Base-by-base conservation (phyloP, 2,888 invertebrate species). In the Caenorhabditis angaria region DNA sequence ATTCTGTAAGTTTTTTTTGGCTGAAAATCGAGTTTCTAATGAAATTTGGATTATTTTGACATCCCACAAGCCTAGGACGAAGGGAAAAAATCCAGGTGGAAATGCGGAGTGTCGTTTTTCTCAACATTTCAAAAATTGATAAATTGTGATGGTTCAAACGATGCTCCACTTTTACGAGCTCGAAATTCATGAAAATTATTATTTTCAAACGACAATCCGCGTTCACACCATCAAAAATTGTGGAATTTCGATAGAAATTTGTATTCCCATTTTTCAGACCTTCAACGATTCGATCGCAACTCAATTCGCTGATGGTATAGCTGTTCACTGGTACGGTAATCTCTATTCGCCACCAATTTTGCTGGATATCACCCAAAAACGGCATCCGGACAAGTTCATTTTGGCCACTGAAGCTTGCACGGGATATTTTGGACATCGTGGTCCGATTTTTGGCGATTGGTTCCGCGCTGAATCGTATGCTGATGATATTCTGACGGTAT, bases 241-340 rank as follows among this genome's bases (percentile, higher is more conserved):
- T n/a, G n/a, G n/a, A n/a, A n/a, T n/a, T n/a, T 28, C 27, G 1
- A 35, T 10, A 10, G 35, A 10, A 10, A 14, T 35, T 35, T 10
- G 6, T n/a, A n/a, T n/a, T n/a, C n/a, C n/a, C n/a, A n/a, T 5
- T 56, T 57, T 81, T 10, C 60, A 88, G 88, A 80, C 89, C 2
- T 81, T 88, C 20, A 72, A 78, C 18, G 86, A 88, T 65, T 57
- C 81, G 0, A 72, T 76, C 5, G 88, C 88, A 0, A 71, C 82
- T 0, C 77, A 85, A 54, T 89, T 87, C 76, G 88, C 94, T 0
- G 91, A 92, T 82, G 94, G 94, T 0, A 90, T 94, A 50, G 93
- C 92, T 0, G 89, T 94, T 3, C 95, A 95, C 88, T 95, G 94
- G 92, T 95, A 95, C 87, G 90, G 90, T 68, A 86, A 88, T 25